Conservation (phyloP, 2,797 vertebrate species). For the Coendou prehensilis region DNA sequence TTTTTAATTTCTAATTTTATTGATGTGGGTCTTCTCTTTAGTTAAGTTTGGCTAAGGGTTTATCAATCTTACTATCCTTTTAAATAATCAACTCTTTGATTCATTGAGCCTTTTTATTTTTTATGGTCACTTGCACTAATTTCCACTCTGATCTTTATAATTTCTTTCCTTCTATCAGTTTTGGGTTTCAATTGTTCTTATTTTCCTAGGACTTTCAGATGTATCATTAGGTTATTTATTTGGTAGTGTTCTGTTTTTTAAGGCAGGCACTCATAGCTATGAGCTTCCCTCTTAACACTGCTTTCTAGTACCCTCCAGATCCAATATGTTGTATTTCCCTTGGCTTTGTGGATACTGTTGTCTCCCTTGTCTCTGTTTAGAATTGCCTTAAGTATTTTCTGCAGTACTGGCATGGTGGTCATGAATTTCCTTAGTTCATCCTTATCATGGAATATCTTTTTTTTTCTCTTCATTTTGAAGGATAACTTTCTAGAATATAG, state of each 20-base stretch:
- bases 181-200: background rate
- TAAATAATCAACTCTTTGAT: background rate
- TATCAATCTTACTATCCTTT: background rate
- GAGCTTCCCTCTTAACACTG: background rate
- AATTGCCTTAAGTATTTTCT: background rate
- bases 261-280: background rate
- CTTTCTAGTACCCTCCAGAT: background rate
- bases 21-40: background rate
- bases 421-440: background rate
- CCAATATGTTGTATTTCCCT: background rate
- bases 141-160: background rate
- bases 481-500: background rate
- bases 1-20: background rate
- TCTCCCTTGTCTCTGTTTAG: background rate
- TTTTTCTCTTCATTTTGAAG: background rate
- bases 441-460: background rate
- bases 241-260: background rate
- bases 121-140: background rate
- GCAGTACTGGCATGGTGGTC: background rate
- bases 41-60: background rate
- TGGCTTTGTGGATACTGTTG: background rate
- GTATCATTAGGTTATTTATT: background rate
- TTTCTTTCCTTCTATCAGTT: background rate
- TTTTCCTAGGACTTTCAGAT: background rate
- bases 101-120: background rate